Conservation (phyloP, 2,113 vertebrate species). For the Meles meles region DNA sequence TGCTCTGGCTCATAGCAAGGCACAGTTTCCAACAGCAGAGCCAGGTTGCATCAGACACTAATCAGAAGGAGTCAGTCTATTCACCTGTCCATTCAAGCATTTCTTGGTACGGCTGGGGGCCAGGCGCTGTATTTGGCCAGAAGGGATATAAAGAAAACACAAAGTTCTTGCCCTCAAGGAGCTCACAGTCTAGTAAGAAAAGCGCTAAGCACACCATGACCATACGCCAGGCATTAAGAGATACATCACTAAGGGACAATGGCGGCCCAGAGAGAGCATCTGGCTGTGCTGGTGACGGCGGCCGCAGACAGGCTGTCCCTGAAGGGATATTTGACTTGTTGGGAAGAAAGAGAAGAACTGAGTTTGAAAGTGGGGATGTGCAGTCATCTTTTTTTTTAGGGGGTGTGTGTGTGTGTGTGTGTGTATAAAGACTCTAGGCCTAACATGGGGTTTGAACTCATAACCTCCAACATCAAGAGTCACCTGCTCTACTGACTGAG, state of each 20-base stretch:
- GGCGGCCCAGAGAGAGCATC: neutral
- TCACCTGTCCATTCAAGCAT: neutral
- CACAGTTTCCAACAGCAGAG: neutral
- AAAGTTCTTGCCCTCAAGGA: neutral
- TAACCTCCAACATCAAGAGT: neutral
- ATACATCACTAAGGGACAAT: neutral
- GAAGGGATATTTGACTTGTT: neutral
- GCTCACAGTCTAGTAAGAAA: neutral
- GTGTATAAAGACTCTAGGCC: neutral
- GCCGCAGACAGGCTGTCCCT: neutral
- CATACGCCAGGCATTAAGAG: neutral
- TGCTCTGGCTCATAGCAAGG: neutral
- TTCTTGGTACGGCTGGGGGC: neutral
- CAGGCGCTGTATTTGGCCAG: neutral
- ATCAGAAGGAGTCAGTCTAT: neutral
- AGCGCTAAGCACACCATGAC: neutral
- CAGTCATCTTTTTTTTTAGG: neutral
- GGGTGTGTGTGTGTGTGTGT: neutral
- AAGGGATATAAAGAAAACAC: neutral
- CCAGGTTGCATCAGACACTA: neutral
- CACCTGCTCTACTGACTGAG: neutral
- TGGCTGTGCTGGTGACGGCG: neutral
- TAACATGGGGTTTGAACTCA: neutral
- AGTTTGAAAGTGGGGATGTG: neutral
- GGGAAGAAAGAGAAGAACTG: neutral